Base-by-base conservation (phyloP, 2,888 invertebrate genomes). In the Pyrrhia umbra region DNA sequence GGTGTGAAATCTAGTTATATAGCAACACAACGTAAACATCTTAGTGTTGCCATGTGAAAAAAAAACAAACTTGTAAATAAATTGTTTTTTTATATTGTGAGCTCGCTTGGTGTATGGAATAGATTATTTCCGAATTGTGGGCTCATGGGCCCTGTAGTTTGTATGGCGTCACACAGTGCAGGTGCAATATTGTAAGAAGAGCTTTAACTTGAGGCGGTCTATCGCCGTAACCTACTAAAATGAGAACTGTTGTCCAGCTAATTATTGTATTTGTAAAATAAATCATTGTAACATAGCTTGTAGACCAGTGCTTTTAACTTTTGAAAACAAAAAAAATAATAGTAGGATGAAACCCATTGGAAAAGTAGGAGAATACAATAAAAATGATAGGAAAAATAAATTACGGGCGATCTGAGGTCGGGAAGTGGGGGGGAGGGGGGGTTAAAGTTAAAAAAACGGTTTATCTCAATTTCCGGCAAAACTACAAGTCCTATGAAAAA, bases 211-310 rank as follows among this genome's bases (percentile, higher is more conserved):
- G 71, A 82, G 88, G 85, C 83, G 64, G 42, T 68, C 40, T 71
- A 51, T 69, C 65, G 83, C 75, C 80, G 59, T 88, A 87, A 89
- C 86, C 75, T 80, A 88, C 85, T 87, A 86, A 87, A 88, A 74
- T 73, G 80, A 78, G 68, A 85, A 86, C 82, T 90, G 86, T 88
- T 88, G 85, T 89, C 85, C 84, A 85, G 83, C 88, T 90, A 86
- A 88, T 75, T 88, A 87, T 83, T 84, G 86, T 90, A 89, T 86
- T 81, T 89, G 87, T 90, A 88, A 86, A 90, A 87, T 89, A 90
- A 89, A 90, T 75, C 84, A 88, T 84, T 86, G 85, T 87, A 87
- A 86, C 85, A 85, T 79, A 66, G n/a, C 13, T 57, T 8, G 27
- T 13, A 2, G 30, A 4, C 30, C 30, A 13, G 30, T n/a, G n/a